Percentiles rank a stretch among this genome's conserved stretches.
phyloP scores from a whole-genome alignment of 1,140 invertebrate genomes.

The Hylaeus anthracinus region DNA sequence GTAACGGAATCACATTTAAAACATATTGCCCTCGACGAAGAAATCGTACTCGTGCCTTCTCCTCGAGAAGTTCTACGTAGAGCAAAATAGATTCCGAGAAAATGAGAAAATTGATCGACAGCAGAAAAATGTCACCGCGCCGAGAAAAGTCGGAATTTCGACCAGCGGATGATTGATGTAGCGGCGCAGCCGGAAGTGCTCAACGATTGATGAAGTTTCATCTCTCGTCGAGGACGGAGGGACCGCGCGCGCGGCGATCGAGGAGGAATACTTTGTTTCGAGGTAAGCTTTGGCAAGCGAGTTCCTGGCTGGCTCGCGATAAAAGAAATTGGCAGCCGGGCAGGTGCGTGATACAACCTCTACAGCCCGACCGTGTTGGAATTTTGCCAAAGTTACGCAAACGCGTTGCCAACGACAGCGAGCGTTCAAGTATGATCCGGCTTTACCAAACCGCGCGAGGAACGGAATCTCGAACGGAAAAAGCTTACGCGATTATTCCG shows the following conservation, averaged over 20 bases:
- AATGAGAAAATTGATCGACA: no score
- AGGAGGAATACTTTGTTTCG: constrained; percentile 1
- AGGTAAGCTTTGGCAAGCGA: constrained; percentile 15
- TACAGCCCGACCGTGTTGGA: constrained; percentile 13
- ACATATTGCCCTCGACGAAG: no score
- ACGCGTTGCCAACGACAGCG: constrained; percentile 34
- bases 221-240: background rate
- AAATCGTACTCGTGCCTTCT: no score
- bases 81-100: no score
- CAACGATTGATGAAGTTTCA: background rate
- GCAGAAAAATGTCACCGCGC: no score
- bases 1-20: no score
- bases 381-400: constrained; percentile 53
- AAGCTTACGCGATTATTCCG: constrained; percentile 4
- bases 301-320: background rate
- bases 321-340: constrained; percentile 44
- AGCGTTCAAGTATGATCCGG: constrained; percentile 21
- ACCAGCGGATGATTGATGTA: background rate
- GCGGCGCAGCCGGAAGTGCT: background rate
- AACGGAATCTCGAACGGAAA: constrained; percentile 44
- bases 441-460: constrained; percentile 50
- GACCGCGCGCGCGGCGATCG: background rate
- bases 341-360: constrained; percentile 52
- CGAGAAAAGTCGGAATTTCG: no score
- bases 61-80: no score